Evolutionary conservation across 2,888 invertebrate genomes (phyloP), one percentile per base, ranked within the genome.

Genomic region (Nomada goodeniana): DNA sequence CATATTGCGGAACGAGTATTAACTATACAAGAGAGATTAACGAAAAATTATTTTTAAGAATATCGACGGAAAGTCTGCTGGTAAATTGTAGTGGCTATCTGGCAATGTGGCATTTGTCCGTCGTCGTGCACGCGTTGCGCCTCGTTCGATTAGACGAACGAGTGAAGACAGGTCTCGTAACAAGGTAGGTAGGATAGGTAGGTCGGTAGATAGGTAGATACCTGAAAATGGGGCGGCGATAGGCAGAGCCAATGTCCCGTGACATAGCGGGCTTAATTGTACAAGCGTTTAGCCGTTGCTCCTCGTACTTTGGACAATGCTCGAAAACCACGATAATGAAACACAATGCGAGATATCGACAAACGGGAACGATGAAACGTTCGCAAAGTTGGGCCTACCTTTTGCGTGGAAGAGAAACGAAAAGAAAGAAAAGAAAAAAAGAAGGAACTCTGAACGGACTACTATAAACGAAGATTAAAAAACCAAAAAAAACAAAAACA

Each of bases 181-280:
- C 44, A 68, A 80, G 76, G 70, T 86, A 88, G 79, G 78, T 85
- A 85, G 84, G 67, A 61, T 87, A 87, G 83, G 44, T 85, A 86
- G 80, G 75, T 82, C 80, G 85, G 69, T 86, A 85, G 74, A 64
- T 83, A 76, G 76, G 60, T 80, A 79, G 72, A 70, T 78, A 86
- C 47, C 72, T 80, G 70, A 80, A 76, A 72, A 67, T 86, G 80
- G 76, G 77, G 70, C 70, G 73, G 78, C 86, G 83, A 85, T 86
- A 85, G 73, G 82, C 84, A 86, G 75, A 86, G 84, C 82, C 81
- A 81, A 78, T 80, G 72, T 85, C 82, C 82, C 84, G 79, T 75
- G 50, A 42, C 71, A 68, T 80, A 77, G 71, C 57, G 64, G 70
- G 69, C 71, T 69, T 83, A 79, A 82, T 71, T 73, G 60, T 77